phyloP scores from a whole-genome alignment of 2,113 vertebrate genomes.

The Nesospiza acunhae region DNA sequence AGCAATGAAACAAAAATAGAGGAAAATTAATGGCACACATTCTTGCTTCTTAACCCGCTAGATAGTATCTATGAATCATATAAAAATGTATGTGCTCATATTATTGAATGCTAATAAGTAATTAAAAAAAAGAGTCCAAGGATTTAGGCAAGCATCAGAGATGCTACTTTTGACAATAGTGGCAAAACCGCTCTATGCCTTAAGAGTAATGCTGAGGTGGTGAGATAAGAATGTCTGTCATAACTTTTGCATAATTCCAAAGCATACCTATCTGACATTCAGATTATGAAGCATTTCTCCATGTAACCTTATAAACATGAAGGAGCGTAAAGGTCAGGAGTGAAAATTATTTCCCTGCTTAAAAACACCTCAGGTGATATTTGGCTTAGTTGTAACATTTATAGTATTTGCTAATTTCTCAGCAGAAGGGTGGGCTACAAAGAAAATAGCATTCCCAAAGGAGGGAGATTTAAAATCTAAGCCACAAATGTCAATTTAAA shows the following conservation, averaged over 20 bases:
- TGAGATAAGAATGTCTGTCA: background rate
- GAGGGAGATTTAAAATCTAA: background rate
- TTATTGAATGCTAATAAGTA: background rate
- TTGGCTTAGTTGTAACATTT: constrained; percentile 51
- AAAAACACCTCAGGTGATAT: constrained; percentile 11
- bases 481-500: background rate
- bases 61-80: background rate
- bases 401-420: constrained; percentile 33
- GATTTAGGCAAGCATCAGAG: background rate
- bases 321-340: constrained; percentile 30
- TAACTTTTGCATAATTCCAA: background rate
- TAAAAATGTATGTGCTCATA: background rate
- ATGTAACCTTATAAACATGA: background rate
- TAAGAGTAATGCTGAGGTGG: background rate
- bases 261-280: background rate
- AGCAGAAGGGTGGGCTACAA: background rate
- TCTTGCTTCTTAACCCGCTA: background rate
- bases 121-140: background rate
- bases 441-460: background rate
- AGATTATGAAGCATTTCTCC: background rate
- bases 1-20: background rate
- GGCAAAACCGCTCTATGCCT: background rate
- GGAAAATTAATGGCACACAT: background rate
- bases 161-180: background rate
- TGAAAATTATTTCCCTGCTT: constrained; percentile 24